Evolutionary conservation across 1,140 invertebrate genomes (phyloP), one percentile per base, ranked within the genome.

Genomic region (Dryas iulia): DNA sequence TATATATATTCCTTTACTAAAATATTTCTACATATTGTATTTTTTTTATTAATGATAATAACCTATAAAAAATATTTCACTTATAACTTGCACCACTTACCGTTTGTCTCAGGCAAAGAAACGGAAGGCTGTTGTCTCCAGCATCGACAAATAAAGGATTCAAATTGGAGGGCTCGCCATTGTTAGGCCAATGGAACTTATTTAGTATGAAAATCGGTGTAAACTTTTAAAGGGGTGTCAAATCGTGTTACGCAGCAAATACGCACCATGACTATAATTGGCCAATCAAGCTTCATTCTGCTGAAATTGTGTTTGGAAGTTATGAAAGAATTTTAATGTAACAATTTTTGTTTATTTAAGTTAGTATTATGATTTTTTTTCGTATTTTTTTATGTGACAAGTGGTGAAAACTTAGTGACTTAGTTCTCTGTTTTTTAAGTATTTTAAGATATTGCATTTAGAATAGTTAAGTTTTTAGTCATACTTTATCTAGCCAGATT

Each of bases 121-220:
- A 79, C 82, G 83, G 81, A 89, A 84, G 39, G 39, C 39, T 8
- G 39, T 47, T 47, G 39, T 86, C 83, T 83, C 74, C 73, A 64
- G 71, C 73, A 82, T 77, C 76, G 74, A 78, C 76, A 81, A 79
- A 79, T 73, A 77, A 79, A 75, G 81, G 83, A 72, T 79, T 74
- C 71, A 54, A 76, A 72, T 74, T 71, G 76, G 74, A 73, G 82
- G 85, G 81, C 73, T 72, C 69, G 30, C 77, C 58, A 86, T 87
- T 84, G 83, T 86, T 63, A 31, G 59, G 30, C 65, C 72, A 83
- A 84, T 81, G 77, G 81, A 75, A 75, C 86, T 84, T 86, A 86
- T 87, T 86, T 80, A 77, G 78, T 83, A 86, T 86, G 83, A 87
- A 87, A 89, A 85, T 84, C 73, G 74, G 67, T 78, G 71, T 77